These are phyloP conservation scores for Leucosticte australis DNA, from an alignment of 2,113 vertebrate species.

Conservation along the genomic window DNA sequence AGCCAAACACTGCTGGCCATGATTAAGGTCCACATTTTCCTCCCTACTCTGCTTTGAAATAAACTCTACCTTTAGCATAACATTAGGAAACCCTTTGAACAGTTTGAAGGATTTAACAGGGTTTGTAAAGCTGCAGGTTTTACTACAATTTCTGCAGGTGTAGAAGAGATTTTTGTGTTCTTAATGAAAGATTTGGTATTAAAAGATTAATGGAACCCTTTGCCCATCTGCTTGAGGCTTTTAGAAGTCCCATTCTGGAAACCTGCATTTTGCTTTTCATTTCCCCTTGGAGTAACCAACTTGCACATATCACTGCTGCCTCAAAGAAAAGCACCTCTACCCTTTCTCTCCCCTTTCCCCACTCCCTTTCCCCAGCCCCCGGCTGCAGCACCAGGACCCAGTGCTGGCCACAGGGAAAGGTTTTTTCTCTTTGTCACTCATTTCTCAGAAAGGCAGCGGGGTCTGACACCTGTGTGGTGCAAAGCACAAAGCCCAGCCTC, in stretches of 20 bases:
- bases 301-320: not conserved
- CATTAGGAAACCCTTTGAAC: slow-evolving; percentile 12
- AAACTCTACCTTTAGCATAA: not conserved
- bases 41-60: not conserved
- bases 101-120: not conserved
- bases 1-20: not conserved
- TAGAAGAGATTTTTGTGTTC: not conserved
- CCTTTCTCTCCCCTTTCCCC: not conserved
- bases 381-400: not conserved
- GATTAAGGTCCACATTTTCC: not conserved
- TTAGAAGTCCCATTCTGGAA: not conserved
- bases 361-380: not conserved
- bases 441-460: not conserved
- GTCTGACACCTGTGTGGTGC: not conserved
- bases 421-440: not conserved
- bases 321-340: not conserved
- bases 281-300: not conserved
- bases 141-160: slow-evolving; percentile 34
- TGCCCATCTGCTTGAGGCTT: not conserved
- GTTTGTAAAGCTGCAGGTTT: not conserved
- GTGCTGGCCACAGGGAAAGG: not conserved
- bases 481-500: not conserved
- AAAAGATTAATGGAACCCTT: slow-evolving; percentile 21
- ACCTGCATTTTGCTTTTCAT: not conserved
- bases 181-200: slow-evolving; percentile 28